phyloP scores from a whole-genome alignment of 35 echinoderm and acorn worm species.

The Chiridota heheva region DNA sequence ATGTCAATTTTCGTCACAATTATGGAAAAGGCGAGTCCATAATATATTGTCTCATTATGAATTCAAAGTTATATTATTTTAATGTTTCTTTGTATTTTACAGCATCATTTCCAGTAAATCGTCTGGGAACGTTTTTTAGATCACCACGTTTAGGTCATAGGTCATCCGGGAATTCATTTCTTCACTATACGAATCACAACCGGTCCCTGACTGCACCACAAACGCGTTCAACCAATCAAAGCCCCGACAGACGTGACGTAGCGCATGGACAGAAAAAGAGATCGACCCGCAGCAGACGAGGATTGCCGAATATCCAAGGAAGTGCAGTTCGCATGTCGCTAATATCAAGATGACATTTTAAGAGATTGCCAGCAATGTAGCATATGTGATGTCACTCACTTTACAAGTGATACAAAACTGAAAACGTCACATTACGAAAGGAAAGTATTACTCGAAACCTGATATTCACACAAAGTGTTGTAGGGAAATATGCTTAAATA shows the following conservation, averaged over 20 bases:
- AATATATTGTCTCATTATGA: background rate
- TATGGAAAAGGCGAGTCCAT: background rate
- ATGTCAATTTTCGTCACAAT: background rate
- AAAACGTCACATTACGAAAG: no score
- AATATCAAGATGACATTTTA: background rate
- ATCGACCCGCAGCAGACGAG: background rate
- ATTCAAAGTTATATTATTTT: background rate
- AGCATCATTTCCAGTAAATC: conserved; percentile 16
- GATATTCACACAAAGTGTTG: no score
- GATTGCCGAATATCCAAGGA: conserved; percentile 26
- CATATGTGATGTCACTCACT: no score
- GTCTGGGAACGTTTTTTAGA: conserved; percentile 14
- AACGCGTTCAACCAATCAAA: background rate
- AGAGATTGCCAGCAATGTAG: no score
- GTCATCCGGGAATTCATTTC: background rate
- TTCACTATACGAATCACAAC: background rate
- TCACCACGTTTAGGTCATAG: background rate
- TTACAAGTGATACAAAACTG: no score
- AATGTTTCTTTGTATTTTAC: background rate
- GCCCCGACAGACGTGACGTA: background rate
- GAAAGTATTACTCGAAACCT: no score
- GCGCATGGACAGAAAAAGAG: background rate
- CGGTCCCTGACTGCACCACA: conserved; percentile 16
- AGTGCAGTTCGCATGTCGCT: conserved; percentile 11
- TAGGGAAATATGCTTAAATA: no score